Conservation (phyloP, 2,113 vertebrate species). For the Muntiacus reevesi region DNA sequence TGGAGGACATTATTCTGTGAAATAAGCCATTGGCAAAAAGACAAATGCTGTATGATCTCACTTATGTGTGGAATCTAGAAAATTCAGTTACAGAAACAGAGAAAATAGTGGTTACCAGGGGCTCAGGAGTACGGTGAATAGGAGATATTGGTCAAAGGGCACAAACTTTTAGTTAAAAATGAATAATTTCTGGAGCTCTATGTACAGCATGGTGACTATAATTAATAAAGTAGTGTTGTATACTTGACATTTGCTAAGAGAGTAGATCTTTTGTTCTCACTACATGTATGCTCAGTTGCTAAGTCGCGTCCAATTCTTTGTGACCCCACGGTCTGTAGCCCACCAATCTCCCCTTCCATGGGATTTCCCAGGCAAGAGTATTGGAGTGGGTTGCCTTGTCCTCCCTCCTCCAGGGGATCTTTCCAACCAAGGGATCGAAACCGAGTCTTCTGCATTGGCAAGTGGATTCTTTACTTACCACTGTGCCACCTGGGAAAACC, state of each 20-base stretch:
- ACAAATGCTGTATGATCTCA: not conserved
- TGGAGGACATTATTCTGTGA: not conserved
- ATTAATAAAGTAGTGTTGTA: not conserved
- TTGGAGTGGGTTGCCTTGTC: not conserved
- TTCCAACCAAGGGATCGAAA: not conserved
- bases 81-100: not conserved
- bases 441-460: not conserved
- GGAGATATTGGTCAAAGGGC: not conserved
- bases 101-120: not conserved
- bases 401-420: not conserved
- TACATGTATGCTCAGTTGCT: not conserved
- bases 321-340: not conserved
- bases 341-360: not conserved
- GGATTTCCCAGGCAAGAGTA: not conserved
- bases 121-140: not conserved
- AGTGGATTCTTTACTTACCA: not conserved
- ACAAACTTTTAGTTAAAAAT: not conserved
- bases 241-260: not conserved
- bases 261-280: not conserved
- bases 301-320: not conserved
- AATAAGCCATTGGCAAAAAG: not conserved
- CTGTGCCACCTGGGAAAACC: not conserved
- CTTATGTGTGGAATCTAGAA: not conserved
- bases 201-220: not conserved
- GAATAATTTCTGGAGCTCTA: not conserved